These are phyloP conservation scores for Epinotia bilunana DNA, from an alignment of 2,888 invertebrate species.

Conservation along the genomic window DNA sequence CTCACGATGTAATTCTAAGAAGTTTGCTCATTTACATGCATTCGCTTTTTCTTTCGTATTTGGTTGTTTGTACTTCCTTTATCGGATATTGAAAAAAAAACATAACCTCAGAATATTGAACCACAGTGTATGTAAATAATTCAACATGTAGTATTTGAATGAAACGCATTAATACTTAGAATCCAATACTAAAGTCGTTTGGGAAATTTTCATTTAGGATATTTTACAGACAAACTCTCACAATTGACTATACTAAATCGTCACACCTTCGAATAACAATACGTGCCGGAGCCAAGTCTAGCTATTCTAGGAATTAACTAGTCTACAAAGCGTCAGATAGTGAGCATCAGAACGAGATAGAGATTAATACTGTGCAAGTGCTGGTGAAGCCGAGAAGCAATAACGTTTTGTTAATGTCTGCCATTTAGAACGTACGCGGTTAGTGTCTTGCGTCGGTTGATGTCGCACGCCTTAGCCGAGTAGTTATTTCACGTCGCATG, in stretches of 20 bases:
- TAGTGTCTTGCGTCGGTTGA: constrained; percentile 73
- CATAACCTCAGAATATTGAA: constrained; percentile 55
- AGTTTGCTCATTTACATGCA: constrained; percentile 78
- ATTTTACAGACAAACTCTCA: constrained; percentile 8
- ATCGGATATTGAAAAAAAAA: constrained; percentile 67
- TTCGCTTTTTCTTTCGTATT: constrained; percentile 69
- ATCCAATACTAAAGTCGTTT: not conserved
- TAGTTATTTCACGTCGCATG: constrained; percentile 66
- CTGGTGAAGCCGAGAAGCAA: constrained; percentile 76
- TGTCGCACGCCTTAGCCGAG: constrained; percentile 63
- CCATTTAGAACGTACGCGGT: constrained; percentile 78
- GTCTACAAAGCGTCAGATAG: constrained; percentile 61
- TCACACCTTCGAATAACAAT: constrained; percentile 50
- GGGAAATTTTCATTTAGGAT: not conserved
- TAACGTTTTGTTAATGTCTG: constrained; percentile 80
- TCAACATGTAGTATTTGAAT: constrained; percentile 43
- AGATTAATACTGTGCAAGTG: constrained; percentile 80
- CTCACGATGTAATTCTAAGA: constrained; percentile 75
- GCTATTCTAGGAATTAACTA: constrained; percentile 67
- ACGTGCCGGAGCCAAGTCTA: constrained; percentile 55
- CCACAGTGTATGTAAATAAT: constrained; percentile 50
- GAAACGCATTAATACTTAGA: not conserved
- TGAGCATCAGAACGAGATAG: constrained; percentile 68
- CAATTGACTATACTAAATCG: constrained; percentile 46
- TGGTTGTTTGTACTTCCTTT: constrained; percentile 70